Evolutionary conservation across 2,113 vertebrate genomes (phyloP).

Genomic region (Solea solea): DNA sequence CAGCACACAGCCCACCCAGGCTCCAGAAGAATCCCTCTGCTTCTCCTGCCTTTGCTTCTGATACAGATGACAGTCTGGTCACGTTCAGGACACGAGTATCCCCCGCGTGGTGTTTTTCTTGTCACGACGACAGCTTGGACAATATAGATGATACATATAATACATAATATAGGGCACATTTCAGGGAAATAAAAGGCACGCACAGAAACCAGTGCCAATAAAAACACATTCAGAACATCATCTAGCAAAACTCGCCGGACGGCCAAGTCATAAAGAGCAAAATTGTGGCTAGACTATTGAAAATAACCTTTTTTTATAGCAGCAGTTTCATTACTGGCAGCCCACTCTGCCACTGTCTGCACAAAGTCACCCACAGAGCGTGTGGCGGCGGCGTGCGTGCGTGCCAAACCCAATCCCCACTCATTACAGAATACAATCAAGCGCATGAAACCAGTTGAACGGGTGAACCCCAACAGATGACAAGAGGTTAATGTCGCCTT

Average conservation of each 20-base stretch:
- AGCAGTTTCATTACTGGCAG: constrained; percentile 33
- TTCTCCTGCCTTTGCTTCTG: no score
- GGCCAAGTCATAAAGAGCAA: constrained; percentile 31
- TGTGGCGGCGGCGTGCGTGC: not conserved
- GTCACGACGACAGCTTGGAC: not conserved
- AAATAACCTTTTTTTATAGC: constrained; percentile 15
- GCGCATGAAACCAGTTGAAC: constrained; percentile 66
- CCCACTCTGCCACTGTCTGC: constrained; percentile 32
- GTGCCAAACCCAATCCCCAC: constrained; percentile 42
- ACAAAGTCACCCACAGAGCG: constrained; percentile 15
- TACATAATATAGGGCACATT: not conserved
- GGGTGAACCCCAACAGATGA: constrained; percentile 47
- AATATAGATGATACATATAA: not conserved
- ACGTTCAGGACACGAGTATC: no score
- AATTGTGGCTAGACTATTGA: constrained; percentile 6
- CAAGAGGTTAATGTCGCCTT: constrained; percentile 68
- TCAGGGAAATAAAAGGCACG: not conserved
- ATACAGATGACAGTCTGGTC: no score
- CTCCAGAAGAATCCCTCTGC: no score
- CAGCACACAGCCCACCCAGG: no score
- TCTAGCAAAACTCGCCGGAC: not conserved
- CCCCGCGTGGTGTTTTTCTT: not conserved
- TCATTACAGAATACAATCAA: constrained; percentile 67
- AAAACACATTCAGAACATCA: constrained; percentile 16
- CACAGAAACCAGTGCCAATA: not conserved